A percentile compares a stretch with the other conserved stretches of the same genome.
Evolutionary conservation across 2,888 invertebrate genomes (phyloP).

Genomic region (Ceratothoa steindachneri): DNA sequence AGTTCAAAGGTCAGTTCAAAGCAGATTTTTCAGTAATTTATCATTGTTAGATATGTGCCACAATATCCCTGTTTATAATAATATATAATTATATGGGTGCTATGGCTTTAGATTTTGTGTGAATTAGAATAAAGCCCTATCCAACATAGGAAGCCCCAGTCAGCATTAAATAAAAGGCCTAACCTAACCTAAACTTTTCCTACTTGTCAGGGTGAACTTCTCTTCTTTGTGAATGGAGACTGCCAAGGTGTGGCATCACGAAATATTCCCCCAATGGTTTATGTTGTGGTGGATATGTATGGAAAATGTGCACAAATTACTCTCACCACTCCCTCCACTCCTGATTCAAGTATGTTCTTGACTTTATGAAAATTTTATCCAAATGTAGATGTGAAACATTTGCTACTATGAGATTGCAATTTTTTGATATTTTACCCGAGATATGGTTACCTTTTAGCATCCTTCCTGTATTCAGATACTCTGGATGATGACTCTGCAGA

Average conservation of each 20-base stretch:
- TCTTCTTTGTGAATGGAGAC: slow-evolving; percentile 82
- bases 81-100: too few relatives aligned
- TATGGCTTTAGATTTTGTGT: too few relatives aligned
- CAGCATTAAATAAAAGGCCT: too few relatives aligned
- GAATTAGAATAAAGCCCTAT: too few relatives aligned
- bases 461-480: neutral
- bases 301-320: slow-evolving; percentile 78
- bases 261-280: slow-evolving; percentile 69
- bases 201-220: slow-evolving; percentile 73
- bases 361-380: too few relatives aligned
- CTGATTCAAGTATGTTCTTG: slow-evolving; percentile 30
- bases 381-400: neutral
- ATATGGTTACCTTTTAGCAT: neutral
- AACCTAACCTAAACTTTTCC: too few relatives aligned
- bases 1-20: slow-evolving; percentile 65
- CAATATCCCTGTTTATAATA: too few relatives aligned
- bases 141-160: too few relatives aligned
- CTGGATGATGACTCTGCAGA: neutral
- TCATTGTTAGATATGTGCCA: too few relatives aligned
- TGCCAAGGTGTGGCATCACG: slow-evolving; percentile 81
- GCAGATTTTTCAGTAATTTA: too few relatives aligned
- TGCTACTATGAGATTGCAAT: neutral
- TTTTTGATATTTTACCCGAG: too few relatives aligned
- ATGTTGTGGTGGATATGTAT: slow-evolving; percentile 74
- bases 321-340: slow-evolving; percentile 50